Evolutionary conservation across 2,113 vertebrate genomes (phyloP), one percentile per base, ranked within the genome.

Genomic region (Furnarius figulus): DNA sequence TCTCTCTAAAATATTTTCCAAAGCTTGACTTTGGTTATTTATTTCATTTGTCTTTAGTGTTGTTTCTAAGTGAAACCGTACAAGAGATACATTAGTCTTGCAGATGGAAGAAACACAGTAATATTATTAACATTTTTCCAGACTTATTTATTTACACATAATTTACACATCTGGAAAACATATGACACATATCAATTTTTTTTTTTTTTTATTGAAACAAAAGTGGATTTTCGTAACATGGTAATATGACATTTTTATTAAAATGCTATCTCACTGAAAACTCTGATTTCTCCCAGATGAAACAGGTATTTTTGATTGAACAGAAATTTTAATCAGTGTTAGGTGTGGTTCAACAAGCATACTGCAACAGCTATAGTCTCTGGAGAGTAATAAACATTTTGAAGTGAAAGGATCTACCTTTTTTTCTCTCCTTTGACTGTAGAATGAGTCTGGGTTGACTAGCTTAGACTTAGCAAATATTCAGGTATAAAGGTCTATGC

Each of bases 341-440:
- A 33, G 0, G 0, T 28, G 20, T 61, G 6, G 23, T 68, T 27
- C 16, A 44, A 49, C 15, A 6, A 47, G 4, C 27, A 40, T 37
- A 33, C 12, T 63, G 21, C 14, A 52, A 47, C 9, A 66, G 13
- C 15, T 61, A 20, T 20, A 20, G 30, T 65, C 12, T 61, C 65
- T 66, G 25, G 35, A 73, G 22, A 81, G 28, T 40, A 56, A 61
- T 1, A 65, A 14, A 1, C 9, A 28, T 35, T 74, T 52, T 23
- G 50, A 42, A 87, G 30, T n/a, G 17, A 77, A 23, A 66, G 15
- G 4, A 66, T 25, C 6, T 28, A 16, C 4, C 12, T 2, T n/a
- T 47, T 16, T 24, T 71, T 52, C 30, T 56, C 11, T 56, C 9
- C 35, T 70, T 73, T 70, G 33, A 23, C 44, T 73, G 8, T 5